Evolutionary conservation across 2,113 vertebrate species (phyloP), one percentile per base, ranked within the genome.

Genomic region (Drymodes brunneopygia): DNA sequence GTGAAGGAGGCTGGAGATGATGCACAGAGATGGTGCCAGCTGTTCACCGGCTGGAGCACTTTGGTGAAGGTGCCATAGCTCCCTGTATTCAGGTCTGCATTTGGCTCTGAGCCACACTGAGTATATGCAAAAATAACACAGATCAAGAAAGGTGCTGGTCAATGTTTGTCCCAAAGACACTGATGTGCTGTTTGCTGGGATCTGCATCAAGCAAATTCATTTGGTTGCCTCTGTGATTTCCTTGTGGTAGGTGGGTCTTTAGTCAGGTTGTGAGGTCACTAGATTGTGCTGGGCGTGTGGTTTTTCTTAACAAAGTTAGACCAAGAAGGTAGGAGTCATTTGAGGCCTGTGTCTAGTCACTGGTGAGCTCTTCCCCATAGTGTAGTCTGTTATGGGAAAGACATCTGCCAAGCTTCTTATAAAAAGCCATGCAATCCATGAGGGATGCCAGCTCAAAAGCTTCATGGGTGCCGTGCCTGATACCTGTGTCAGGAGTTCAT

Each of bases 81-180:
- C 60, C 3, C 1, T 58, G 38, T 2, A 0, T 72, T 72, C 60
- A 61, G 29, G 47, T 64, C 81, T 82, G 64, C 1, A 2, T 67
- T 88, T 14, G 4, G 33, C 75, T 83, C 71, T 6, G 42, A 77
- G 24, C 54, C 80, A 66, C 51, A 33, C 81, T 47, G 79, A 78
- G 11, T 40, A 27, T 23, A 22, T 44, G 35, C 47, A 88, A 54
- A 90, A 95, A 60, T 54, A 80, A 88, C 27, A 15, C 0, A 5
- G 38, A 66, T 31, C 7, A 45, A 51, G 82, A 62, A 67, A 88
- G 27, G 54, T 86, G 35, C 45, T 33, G 50, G 38, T 81, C 51
- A 56, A 20, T 0, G 0, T 47, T 85, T 54, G 45, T 86, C 51
- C 47, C 0, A 0, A 47, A 58, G 64, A 73, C 7, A 5, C 56